Conservation (phyloP, 2,888 invertebrate genomes). For the Oxytorus armatus region DNA sequence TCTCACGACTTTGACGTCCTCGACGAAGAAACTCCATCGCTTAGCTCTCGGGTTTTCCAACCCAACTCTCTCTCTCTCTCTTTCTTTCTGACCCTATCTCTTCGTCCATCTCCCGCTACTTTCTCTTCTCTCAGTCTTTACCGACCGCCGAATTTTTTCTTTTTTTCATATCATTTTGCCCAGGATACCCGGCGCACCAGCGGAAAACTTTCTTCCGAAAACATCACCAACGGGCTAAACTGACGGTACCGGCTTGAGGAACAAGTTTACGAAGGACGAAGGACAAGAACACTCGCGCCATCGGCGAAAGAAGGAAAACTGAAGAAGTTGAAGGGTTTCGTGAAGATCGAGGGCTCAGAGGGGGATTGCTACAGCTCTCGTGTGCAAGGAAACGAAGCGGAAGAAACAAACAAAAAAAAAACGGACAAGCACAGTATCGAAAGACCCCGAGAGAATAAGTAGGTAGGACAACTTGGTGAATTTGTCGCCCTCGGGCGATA, state of each 20-base stretch:
- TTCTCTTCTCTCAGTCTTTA: slow-evolving; percentile 15
- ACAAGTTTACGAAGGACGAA: slow-evolving; percentile 57
- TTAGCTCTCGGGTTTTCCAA: slow-evolving; percentile 62
- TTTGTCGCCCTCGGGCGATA: slow-evolving; percentile 17
- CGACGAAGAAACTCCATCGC: slow-evolving; percentile 67
- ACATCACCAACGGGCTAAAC: slow-evolving; percentile 55
- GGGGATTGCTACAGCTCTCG: slow-evolving; percentile 12
- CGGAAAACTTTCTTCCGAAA: slow-evolving; percentile 68
- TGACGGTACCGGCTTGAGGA: slow-evolving; percentile 56
- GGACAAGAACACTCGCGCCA: slow-evolving; percentile 18
- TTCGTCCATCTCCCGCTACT: slow-evolving; percentile 17
- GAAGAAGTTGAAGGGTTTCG: slow-evolving; percentile 53
- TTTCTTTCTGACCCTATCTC: slow-evolving; percentile 7
- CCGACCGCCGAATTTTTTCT: slow-evolving; percentile 10
- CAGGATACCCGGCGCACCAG: slow-evolving; percentile 44
- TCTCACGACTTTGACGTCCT: slow-evolving; percentile 56
- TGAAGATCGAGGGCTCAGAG: slow-evolving; percentile 23
- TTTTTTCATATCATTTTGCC: slow-evolving; percentile 47
- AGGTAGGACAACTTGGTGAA: slow-evolving; percentile 1
- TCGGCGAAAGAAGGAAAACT: slow-evolving; percentile 32
- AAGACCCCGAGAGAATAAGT: neutral
- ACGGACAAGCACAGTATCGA: neutral
- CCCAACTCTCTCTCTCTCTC: slow-evolving; percentile 36
- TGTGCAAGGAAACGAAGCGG: neutral
- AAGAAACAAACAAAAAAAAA: slow-evolving; percentile 16